Percentiles rank a stretch among this genome's conserved stretches.
Conservation (phyloP, 2,888 invertebrate species). For the Agriopis leucophaearia region DNA sequence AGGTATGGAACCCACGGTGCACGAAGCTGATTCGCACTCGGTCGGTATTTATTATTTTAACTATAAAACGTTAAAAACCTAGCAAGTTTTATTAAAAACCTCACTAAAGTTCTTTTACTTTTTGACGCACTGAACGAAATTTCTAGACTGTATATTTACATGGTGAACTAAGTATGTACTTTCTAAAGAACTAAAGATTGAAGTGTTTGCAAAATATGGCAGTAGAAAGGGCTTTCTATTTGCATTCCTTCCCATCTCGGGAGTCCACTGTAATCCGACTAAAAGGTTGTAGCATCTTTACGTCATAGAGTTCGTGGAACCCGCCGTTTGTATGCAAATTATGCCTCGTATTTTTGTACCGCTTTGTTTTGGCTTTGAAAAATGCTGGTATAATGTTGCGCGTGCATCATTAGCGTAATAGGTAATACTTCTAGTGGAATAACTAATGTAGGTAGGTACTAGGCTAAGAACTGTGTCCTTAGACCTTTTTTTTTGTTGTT, state of each 20-base stretch:
- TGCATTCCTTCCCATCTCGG: constrained; percentile 29
- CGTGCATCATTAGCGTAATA: constrained; percentile 36
- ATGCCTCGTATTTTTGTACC: constrained; percentile 44
- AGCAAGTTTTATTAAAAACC: too few species aligned
- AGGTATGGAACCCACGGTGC: too few species aligned
- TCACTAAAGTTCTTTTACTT: not conserved
- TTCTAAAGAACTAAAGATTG: constrained; percentile 20
- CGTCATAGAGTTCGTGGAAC: constrained; percentile 53
- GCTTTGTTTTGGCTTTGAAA: constrained; percentile 54
- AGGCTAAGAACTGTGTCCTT: not conserved
- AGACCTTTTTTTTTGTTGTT: too few species aligned
- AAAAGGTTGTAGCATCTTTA: constrained; percentile 59
- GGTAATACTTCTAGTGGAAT: constrained; percentile 23
- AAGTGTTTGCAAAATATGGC: constrained; percentile 22
- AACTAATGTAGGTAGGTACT: constrained; percentile 16
- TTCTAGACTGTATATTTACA: not conserved
- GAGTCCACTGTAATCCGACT: constrained; percentile 63
- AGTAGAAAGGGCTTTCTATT: constrained; percentile 26
- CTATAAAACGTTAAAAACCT: too few species aligned
- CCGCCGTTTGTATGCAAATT: constrained; percentile 72
- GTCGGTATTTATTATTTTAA: too few species aligned
- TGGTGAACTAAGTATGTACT: not conserved
- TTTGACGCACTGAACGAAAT: not conserved
- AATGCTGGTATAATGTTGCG: constrained; percentile 50
- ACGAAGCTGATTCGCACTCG: too few species aligned